Percentiles rank a stretch among this genome's conserved stretches.
Evolutionary conservation across 2,113 vertebrate genomes (phyloP).

Genomic region (Zingel zingel): DNA sequence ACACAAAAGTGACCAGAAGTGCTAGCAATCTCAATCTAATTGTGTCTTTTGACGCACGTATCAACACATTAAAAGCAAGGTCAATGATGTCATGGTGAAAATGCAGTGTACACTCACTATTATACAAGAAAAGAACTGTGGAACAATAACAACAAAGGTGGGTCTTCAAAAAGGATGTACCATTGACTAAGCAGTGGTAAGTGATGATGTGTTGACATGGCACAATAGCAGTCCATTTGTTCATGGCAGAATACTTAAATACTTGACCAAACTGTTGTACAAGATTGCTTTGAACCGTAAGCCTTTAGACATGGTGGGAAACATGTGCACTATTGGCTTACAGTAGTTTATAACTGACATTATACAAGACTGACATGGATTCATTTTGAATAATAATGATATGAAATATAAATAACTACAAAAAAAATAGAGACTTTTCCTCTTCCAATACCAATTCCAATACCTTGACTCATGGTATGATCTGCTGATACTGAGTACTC

Average conservation of each 20-base stretch:
- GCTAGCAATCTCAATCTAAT: constrained; percentile 13
- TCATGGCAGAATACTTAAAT: constrained; percentile 19
- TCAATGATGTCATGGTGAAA: constrained; percentile 15
- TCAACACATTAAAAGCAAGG: constrained; percentile 29
- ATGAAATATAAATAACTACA: neutral
- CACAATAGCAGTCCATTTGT: constrained; percentile 18
- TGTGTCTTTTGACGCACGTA: constrained; percentile 46
- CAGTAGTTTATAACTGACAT: too few species aligned
- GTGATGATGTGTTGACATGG: neutral
- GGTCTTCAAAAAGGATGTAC: constrained; percentile 39
- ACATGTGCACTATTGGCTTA: neutral
- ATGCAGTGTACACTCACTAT: constrained; percentile 5
- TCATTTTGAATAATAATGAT: too few species aligned
- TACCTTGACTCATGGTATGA: neutral
- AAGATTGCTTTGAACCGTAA: constrained; percentile 22
- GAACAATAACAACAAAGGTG: constrained; percentile 46
- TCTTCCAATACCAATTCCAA: neutral
- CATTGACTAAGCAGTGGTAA: neutral
- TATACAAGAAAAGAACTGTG: constrained; percentile 5
- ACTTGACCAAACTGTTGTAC: constrained; percentile 18
- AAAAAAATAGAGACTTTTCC: neutral
- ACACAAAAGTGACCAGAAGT: constrained; percentile 23
- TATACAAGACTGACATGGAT: neutral
- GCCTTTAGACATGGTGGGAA: constrained; percentile 22
- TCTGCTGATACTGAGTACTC: neutral